Evolutionary conservation across 1,140 invertebrate species (phyloP), one percentile per base, ranked within the genome.

Genomic region (Leptopilina boulardi): DNA sequence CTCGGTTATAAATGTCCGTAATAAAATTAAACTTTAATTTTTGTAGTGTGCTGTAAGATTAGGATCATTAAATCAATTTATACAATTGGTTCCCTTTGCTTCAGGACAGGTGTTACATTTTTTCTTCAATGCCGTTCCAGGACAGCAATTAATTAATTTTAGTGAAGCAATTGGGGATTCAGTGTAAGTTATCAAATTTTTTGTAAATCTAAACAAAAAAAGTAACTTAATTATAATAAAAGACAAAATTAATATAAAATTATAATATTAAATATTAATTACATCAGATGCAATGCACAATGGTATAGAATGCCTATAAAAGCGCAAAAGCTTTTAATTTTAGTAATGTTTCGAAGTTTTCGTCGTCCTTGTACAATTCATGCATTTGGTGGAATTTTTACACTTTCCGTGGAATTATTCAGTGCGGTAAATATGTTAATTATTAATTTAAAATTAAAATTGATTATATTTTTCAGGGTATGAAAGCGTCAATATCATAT

Each of bases 141-240:
- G 72, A 21, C 72, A 73, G 26, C 26, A 73, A 54, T 42, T 73
- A 3, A 73, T 73, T 15, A 38, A 73, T 26, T 26, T 3, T 2
- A 73, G 72, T 51, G 26, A 19, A 54, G 26, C 2, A 21, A 73
- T 73, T 73, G 51, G 44, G 2, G 2, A 54, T 30, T 73, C 38
- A 41, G 44, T 54, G 72, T 73, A 54, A 54, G 47, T 66, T 66
- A n/a, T n/a, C 4, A 10, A 59, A 23, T 11, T 9, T 26, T 23
- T 26, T 0, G 10, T 21, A 23, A 59, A 59, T 21, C 34, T 38
- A 26, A 59, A 59, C 11, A 44, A 44, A 44, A 44, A 15, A 2
- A 38, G 5, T 8, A 38, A 38, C 0, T n/a, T n/a, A 38, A 38
- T 8, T 38, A 15, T 15, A 5, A 44, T 4, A 3, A 51, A 51